phyloP scores from a whole-genome alignment of 2,888 invertebrate genomes.

The Prosapia bicincta region DNA sequence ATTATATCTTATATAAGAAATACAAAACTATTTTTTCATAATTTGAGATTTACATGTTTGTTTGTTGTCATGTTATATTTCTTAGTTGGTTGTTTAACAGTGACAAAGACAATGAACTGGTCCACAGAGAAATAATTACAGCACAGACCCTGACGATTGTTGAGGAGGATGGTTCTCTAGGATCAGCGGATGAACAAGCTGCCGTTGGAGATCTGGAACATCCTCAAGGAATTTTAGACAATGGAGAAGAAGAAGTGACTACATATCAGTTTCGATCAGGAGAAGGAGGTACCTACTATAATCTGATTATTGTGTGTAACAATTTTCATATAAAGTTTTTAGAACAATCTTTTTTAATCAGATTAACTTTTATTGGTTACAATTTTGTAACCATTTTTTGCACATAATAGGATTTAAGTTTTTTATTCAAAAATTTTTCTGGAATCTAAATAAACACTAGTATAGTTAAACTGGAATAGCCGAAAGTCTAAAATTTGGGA shows the following conservation, averaged over 20 bases:
- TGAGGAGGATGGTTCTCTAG: slow-evolving; percentile 49
- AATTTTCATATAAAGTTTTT: background rate
- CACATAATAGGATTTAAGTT: too few species aligned
- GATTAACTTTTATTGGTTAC: background rate
- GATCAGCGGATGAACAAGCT: slow-evolving; percentile 50
- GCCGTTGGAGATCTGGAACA: slow-evolving; percentile 52
- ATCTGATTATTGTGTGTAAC: background rate
- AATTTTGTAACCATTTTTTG: too few species aligned
- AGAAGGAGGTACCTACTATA: slow-evolving; percentile 45
- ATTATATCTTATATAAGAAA: too few species aligned
- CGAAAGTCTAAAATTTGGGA: too few species aligned
- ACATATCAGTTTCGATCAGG: slow-evolving; percentile 49
- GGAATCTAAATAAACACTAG: too few species aligned
- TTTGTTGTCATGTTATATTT: too few species aligned
- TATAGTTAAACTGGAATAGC: too few species aligned
- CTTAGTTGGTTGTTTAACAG: too few species aligned
- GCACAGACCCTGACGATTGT: slow-evolving; percentile 45
- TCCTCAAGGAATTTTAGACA: slow-evolving; percentile 55
- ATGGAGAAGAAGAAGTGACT: slow-evolving; percentile 45
- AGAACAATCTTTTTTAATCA: background rate
- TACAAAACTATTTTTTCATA: too few species aligned
- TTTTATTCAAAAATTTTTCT: too few species aligned
- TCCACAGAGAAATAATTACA: slow-evolving; percentile 33
- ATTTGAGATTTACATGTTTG: too few species aligned
- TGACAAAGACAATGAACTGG: slow-evolving; percentile 27